Conservation (phyloP, 2,888 invertebrate species). For the Spialia ferax region DNA sequence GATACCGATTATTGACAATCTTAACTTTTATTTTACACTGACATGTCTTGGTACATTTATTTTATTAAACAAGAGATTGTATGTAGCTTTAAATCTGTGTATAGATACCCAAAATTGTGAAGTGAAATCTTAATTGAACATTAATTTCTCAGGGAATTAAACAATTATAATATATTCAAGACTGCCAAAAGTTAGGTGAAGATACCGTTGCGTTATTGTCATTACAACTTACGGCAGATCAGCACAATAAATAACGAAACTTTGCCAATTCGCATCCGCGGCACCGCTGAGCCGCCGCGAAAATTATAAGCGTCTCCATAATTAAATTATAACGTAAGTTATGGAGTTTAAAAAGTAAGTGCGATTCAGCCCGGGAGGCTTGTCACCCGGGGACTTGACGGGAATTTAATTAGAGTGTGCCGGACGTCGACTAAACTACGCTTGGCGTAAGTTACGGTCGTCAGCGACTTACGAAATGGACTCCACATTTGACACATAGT, state of each 20-base stretch:
- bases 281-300: conserved; percentile 58
- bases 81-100: background rate
- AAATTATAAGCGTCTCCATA: conserved; percentile 75
- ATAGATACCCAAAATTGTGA: background rate
- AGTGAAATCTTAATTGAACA: background rate
- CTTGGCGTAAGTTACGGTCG: conserved; percentile 8
- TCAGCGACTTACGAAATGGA: background rate
- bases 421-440: conserved; percentile 48
- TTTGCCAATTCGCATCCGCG: conserved; percentile 72
- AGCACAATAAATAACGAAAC: conserved; percentile 74
- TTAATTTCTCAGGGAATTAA: conserved; percentile 6
- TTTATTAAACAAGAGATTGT: too few relatives aligned
- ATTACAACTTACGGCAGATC: conserved; percentile 30
- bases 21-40: too few relatives aligned
- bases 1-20: too few relatives aligned
- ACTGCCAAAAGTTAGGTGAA: conserved; percentile 1
- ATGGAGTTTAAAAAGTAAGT: conserved; percentile 77
- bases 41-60: too few relatives aligned
- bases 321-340: conserved; percentile 82
- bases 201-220: conserved; percentile 31
- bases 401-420: conserved; percentile 70
- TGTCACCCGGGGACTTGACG: conserved; percentile 63
- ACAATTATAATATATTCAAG: conserved; percentile 13
- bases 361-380: conserved; percentile 60
- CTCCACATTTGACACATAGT: background rate